Evolutionary conservation across 2,888 invertebrate species (phyloP), one percentile per base, ranked within the genome.

Genomic region (Andrena chrysosceles): DNA sequence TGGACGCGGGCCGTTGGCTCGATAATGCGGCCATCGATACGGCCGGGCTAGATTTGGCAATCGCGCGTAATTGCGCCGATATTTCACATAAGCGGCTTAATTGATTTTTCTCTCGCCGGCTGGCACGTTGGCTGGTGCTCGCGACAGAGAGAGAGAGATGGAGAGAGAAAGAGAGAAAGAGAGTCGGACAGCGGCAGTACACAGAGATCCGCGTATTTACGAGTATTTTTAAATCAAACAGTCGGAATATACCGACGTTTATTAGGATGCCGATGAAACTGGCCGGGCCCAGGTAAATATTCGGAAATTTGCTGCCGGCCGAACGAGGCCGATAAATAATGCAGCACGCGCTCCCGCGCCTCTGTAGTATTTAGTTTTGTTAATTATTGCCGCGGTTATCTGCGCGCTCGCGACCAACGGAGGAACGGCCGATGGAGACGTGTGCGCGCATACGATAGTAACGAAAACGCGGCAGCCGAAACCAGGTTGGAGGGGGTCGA

Each of bases 41-140:
- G 84, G 84, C 85, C 86, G 86, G 42, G 89, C 90, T 91, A 92
- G 92, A 93, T 93, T 93, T 92, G 91, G 91, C 91, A 90, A 91
- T 90, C 90, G 91, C 85, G 83, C 90, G 91, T 93, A 93, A 93
- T 93, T 93, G 91, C 91, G 81, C 77, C 91, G 90, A 93, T 93
- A 93, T 92, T 92, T 92, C 92, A 93, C 89, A 89, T 91, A 90
- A 92, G 90, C 91, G 89, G 90, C 88, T 92, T 93, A 92, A 93
- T 93, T 93, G 93, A 93, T 93, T 93, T 93, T 92, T 91, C 90
- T 90, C 89, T 81, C 85, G 73, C 72, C 71, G 52, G 78, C 26
- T 20, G 29, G 56, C 64, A n/a, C 10, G 56, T 20, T 42, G 71
- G 69, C 62, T 23, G 52, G 48, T 59, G 48, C 52, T n/a, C 16